Percentiles rank a stretch among this genome's conserved stretches.
These are phyloP conservation scores for Ptilodon capucinus DNA, from an alignment of 2,888 invertebrate genomes.

Conservation along the genomic window DNA sequence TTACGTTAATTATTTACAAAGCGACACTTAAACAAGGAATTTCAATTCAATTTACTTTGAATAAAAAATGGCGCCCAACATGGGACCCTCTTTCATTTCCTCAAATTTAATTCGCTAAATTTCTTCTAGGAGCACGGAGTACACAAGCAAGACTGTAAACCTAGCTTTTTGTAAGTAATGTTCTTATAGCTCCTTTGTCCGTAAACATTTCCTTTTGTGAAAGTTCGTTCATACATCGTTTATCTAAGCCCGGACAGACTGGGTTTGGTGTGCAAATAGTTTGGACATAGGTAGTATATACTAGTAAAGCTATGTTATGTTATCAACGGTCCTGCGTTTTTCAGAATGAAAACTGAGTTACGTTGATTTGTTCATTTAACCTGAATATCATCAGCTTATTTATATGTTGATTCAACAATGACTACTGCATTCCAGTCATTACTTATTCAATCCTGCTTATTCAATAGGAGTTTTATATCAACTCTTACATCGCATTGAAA, in stretches of 20 bases:
- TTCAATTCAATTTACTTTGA: too few species aligned
- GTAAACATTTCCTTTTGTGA: conserved; percentile 15
- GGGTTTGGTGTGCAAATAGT: conserved; percentile 1
- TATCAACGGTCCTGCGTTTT: too few species aligned
- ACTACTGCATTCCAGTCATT: neutral
- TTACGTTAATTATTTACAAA: neutral
- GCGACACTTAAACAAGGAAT: too few species aligned
- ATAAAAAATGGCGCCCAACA: conserved; percentile 18
- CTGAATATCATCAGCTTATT: neutral
- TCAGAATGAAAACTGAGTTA: too few species aligned
- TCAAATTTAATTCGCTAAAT: conserved; percentile 15
- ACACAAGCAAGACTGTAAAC: conserved; percentile 1
- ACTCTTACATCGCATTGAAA: neutral
- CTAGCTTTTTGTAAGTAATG: neutral
- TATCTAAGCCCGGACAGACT: conserved; percentile 15
- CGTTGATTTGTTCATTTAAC: neutral
- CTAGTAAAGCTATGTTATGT: too few species aligned
- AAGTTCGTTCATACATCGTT: conserved; percentile 10
- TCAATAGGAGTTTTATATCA: neutral
- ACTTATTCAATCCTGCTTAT: neutral
- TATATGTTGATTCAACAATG: too few species aligned
- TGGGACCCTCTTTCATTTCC: conserved; percentile 9
- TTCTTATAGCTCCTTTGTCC: conserved; percentile 13
- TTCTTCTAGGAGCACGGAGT: conserved; percentile 17
- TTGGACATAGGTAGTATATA: too few species aligned